Conservation (phyloP, 2,113 vertebrate species). For the Muntiacus muntjak region DNA sequence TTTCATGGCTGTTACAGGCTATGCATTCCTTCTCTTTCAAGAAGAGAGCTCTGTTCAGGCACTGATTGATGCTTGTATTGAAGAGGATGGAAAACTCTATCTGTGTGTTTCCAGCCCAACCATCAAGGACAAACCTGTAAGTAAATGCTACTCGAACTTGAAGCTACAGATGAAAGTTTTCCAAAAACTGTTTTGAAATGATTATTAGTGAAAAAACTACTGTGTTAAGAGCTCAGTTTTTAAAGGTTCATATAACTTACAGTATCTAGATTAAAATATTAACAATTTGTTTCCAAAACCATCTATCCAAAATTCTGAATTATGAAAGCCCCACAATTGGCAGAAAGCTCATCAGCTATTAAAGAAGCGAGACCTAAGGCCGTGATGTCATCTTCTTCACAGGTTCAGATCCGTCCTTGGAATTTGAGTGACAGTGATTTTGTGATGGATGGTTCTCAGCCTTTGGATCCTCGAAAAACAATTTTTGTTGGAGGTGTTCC, state of each 20-base stretch:
- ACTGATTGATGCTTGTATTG: conserved; percentile 96
- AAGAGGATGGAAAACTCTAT: conserved; percentile 98
- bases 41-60: conserved; percentile 98
- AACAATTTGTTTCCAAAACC: conserved; percentile 45
- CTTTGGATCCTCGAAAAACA: conserved; percentile 96
- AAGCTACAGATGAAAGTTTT: conserved; percentile 51
- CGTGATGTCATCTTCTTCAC: not conserved
- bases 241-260: conserved; percentile 50
- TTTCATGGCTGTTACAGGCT: conserved; percentile 83
- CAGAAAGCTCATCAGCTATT: not conserved
- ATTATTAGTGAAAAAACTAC: conserved; percentile 22
- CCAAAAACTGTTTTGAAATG: conserved; percentile 51
- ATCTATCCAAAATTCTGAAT: not conserved
- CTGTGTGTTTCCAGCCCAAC: conserved; percentile 98
- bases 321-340: not conserved
- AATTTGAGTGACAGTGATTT: conserved; percentile 98
- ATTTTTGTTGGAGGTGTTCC: conserved; percentile 99
- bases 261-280: conserved; percentile 12
- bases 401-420: conserved; percentile 99
- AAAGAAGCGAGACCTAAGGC: not conserved
- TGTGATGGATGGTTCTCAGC: conserved; percentile 98
- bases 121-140: conserved; percentile 99
- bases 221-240: conserved; percentile 40
- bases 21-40: conserved; percentile 98
- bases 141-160: conserved; percentile 66